Evolutionary conservation across 1,140 invertebrate species (phyloP).

Genomic region (Magallana ariakensis): DNA sequence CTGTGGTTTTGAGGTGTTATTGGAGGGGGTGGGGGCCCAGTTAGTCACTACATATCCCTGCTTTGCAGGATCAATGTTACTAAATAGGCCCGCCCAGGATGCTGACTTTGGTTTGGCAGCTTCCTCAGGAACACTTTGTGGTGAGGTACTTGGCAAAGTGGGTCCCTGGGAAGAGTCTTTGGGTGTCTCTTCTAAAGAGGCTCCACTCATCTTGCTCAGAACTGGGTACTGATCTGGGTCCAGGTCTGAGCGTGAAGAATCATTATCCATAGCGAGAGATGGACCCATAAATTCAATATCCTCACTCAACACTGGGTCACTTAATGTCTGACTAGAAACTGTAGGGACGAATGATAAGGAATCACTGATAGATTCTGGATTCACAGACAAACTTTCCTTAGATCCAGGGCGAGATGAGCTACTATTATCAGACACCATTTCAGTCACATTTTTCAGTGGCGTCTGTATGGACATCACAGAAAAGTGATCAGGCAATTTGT

Average conservation of each 20-base stretch:
- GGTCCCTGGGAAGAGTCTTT: background rate
- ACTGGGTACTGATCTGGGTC: slow-evolving; percentile 35
- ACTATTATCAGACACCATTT: background rate
- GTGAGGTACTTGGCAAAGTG: background rate
- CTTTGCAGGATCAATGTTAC: slow-evolving; percentile 37
- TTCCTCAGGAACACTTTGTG: slow-evolving; percentile 8
- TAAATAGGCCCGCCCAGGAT: slow-evolving; percentile 44
- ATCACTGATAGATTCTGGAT: background rate
- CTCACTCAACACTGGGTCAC: background rate
- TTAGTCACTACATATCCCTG: slow-evolving; percentile 19
- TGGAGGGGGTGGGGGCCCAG: background rate
- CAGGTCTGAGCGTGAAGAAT: background rate
- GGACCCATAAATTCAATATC: background rate
- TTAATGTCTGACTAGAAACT: slow-evolving; percentile 4
- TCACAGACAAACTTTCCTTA: background rate
- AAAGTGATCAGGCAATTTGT: slow-evolving; percentile 18
- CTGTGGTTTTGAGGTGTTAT: background rate
- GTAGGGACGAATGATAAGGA: background rate
- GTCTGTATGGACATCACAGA: background rate
- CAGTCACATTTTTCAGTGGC: background rate
- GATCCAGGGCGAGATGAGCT: background rate
- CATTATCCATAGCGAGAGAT: background rate
- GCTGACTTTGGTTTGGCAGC: slow-evolving; percentile 15
- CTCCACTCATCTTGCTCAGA: background rate
- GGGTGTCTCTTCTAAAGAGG: background rate